These are phyloP conservation scores for Cebidichthys violaceus DNA, from an alignment of 2,113 vertebrate species.

Conservation along the genomic window DNA sequence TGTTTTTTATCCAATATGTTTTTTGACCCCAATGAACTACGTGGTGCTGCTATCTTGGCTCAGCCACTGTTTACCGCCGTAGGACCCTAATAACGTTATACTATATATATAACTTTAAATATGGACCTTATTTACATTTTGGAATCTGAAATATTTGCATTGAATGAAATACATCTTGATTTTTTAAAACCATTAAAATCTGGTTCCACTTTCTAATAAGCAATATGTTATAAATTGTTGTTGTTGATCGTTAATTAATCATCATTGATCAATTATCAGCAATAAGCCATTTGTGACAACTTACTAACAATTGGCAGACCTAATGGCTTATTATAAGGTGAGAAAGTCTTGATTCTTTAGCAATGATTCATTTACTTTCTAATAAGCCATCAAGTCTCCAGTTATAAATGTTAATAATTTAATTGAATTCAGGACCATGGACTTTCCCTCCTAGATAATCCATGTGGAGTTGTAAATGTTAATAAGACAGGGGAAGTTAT, in stretches of 20 bases:
- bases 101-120: neutral
- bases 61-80: neutral
- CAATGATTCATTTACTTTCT: neutral
- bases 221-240: neutral
- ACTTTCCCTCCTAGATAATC: neutral
- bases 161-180: neutral
- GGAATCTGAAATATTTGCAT: neutral
- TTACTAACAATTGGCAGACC: neutral
- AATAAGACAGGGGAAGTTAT: neutral
- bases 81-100: neutral
- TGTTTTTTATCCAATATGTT: neutral
- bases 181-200: neutral
- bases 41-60: neutral
- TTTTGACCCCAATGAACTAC: neutral
- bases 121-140: neutral
- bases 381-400: neutral
- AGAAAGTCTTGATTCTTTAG: neutral
- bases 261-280: neutral
- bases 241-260: neutral
- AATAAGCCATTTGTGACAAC: neutral
- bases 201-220: neutral
- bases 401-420: neutral
- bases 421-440: neutral
- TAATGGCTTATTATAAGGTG: neutral
- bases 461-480: neutral